Conservation (phyloP, 1,140 invertebrate species). For the Trachelipus rathkii region DNA sequence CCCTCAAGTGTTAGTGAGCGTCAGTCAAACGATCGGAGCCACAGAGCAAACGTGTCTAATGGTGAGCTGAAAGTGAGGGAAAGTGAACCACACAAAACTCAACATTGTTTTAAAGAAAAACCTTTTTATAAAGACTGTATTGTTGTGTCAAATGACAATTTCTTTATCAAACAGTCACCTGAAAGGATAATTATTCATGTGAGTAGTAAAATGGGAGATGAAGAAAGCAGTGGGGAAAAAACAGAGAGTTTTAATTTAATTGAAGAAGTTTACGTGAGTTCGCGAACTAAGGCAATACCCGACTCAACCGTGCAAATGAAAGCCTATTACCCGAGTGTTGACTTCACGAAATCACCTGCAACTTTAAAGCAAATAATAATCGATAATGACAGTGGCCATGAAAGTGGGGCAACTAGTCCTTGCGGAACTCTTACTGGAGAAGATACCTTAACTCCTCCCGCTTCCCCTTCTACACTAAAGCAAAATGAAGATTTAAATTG, state of each 20-base stretch:
- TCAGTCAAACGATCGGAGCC: conserved; percentile 10
- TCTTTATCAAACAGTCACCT: not conserved
- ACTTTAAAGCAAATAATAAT: not conserved
- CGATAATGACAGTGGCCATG: conserved; percentile 44
- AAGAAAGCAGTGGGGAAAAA: not conserved
- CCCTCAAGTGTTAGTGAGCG: conserved; percentile 28
- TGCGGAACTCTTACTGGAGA: conserved; percentile 41
- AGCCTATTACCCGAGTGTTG: conserved; percentile 27
- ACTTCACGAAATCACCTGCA: conserved; percentile 14
- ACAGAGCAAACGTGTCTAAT: not conserved
- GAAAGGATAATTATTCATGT: not conserved
- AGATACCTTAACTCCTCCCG: conserved; percentile 27
- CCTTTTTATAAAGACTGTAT: too few relatives aligned
- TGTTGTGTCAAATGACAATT: too few relatives aligned
- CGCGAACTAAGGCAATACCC: conserved; percentile 2
- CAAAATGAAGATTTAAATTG: not conserved
- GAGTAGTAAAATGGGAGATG: not conserved
- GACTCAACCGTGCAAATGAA: conserved; percentile 29
- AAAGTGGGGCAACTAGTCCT: conserved; percentile 44
- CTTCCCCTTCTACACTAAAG: conserved; percentile 22
- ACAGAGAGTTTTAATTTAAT: conserved; percentile 30
- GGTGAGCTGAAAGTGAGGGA: not conserved
- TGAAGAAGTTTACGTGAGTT: conserved; percentile 32
- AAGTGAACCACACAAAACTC: not conserved
- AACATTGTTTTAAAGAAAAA: too few relatives aligned